Evolutionary conservation across 2,797 vertebrate genomes (phyloP).

Genomic region (Esox lucius): DNA sequence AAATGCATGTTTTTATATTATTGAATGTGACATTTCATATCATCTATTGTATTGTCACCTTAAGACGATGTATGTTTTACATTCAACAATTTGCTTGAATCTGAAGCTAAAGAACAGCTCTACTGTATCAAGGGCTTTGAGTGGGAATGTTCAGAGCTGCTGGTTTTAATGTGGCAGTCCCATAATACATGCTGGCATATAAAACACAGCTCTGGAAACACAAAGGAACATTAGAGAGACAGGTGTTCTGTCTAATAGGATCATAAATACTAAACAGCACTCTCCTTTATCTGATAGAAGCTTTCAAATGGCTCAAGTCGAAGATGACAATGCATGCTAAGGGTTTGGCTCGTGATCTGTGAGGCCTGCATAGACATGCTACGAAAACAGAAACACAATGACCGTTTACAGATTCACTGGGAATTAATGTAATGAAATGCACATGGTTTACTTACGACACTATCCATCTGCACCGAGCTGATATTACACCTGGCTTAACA

Average conservation of each 20-base stretch:
- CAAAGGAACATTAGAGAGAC: slow-evolving; percentile 11
- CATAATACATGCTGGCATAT: not conserved
- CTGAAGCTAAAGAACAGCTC: not conserved
- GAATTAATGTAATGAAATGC: slow-evolving; percentile 8
- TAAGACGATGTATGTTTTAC: too few species aligned
- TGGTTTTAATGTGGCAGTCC: not conserved
- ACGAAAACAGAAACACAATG: slow-evolving; percentile 8
- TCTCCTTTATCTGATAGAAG: slow-evolving; percentile 21
- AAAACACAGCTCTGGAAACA: not conserved
- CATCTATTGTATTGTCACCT: too few species aligned
- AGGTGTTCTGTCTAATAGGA: slow-evolving; percentile 8
- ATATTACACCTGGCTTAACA: not conserved
- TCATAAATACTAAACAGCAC: slow-evolving; percentile 12
- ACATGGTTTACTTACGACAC: not conserved
- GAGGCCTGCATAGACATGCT: slow-evolving; percentile 15
- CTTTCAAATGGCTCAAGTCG: slow-evolving; percentile 25
- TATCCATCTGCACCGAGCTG: not conserved
- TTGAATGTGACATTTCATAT: too few species aligned
- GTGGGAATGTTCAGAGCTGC: not conserved
- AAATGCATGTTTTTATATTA: too few species aligned
- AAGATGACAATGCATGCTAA: slow-evolving; percentile 2
- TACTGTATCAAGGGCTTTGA: not conserved
- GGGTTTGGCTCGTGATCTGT: slow-evolving; percentile 15
- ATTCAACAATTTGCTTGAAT: not conserved
- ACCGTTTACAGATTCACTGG: slow-evolving; percentile 11